These are phyloP conservation scores for Andrena bicolor DNA, from an alignment of 2,888 invertebrate genomes.

Conservation along the genomic window DNA sequence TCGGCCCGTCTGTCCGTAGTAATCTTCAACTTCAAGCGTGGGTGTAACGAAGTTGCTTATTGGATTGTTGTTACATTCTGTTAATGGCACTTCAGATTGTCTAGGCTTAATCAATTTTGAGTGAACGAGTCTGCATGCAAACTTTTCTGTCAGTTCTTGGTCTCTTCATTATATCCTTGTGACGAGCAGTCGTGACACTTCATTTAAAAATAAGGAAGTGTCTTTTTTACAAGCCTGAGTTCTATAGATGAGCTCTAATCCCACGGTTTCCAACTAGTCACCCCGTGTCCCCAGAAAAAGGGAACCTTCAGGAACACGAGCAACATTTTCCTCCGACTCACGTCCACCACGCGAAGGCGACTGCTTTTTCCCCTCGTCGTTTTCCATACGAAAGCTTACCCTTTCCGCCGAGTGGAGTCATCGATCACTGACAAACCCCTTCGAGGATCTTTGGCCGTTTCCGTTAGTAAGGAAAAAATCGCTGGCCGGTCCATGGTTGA, in stretches of 20 bases:
- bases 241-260: background rate
- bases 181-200: too few species aligned
- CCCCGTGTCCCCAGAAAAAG: background rate
- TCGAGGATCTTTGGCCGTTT: conserved; percentile 51
- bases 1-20: conserved; percentile 20
- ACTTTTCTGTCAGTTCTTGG: too few species aligned
- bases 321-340: conserved; percentile 11
- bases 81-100: background rate
- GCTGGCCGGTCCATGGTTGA: conserved; percentile 21
- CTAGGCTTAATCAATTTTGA: too few species aligned
- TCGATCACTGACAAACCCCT: conserved; percentile 70
- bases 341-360: conserved; percentile 2
- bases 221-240: too few species aligned
- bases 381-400: conserved; percentile 42
- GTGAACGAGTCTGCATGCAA: too few species aligned
- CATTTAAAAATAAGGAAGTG: too few species aligned
- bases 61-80: background rate
- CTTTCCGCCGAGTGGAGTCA: conserved; percentile 25
- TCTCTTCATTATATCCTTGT: too few species aligned
- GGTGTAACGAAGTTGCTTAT: background rate
- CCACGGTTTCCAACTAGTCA: background rate
- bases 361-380: conserved; percentile 17
- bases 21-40: background rate
- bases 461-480: conserved; percentile 44
- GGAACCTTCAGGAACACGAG: background rate